These are phyloP conservation scores for Acanthosoma haemorrhoidale DNA, from an alignment of 2,888 invertebrate genomes.

Conservation along the genomic window DNA sequence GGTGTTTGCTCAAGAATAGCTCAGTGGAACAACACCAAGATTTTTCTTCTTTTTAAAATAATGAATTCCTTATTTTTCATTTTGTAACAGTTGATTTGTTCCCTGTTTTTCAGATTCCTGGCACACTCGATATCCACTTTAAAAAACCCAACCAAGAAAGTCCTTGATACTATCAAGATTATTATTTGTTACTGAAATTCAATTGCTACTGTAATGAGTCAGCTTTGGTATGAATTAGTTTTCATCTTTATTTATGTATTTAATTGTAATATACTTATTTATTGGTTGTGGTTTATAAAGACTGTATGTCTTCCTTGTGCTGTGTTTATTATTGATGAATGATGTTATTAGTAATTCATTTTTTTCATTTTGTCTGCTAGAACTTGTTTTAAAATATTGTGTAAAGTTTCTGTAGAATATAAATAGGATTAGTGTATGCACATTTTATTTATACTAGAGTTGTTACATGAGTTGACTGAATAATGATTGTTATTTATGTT, in stretches of 20 bases:
- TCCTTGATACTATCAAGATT: background rate
- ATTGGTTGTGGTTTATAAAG: constrained; percentile 3
- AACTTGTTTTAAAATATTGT: background rate
- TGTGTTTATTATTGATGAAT: constrained; percentile 4
- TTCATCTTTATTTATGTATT: background rate
- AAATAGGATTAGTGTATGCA: background rate
- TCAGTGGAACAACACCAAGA: too few relatives aligned
- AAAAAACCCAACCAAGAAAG: constrained; percentile 40
- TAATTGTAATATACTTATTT: background rate
- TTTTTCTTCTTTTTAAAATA: too few relatives aligned
- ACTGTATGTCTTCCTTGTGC: background rate
- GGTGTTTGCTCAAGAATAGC: too few relatives aligned
- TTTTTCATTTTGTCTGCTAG: background rate
- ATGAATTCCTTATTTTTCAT: too few relatives aligned
- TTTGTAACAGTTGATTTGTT: background rate
- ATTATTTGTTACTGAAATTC: background rate
- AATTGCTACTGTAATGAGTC: background rate
- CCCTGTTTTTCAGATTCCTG: constrained; percentile 53
- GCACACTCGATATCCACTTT: constrained; percentile 57
- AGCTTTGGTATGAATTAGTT: constrained; percentile 1
- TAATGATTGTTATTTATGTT: background rate
- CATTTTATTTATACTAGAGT: background rate
- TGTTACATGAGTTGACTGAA: background rate
- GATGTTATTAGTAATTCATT: background rate
- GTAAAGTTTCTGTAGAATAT: background rate